Conservation (phyloP, 2,888 invertebrate genomes). For the Yponomeuta cagnagella region DNA sequence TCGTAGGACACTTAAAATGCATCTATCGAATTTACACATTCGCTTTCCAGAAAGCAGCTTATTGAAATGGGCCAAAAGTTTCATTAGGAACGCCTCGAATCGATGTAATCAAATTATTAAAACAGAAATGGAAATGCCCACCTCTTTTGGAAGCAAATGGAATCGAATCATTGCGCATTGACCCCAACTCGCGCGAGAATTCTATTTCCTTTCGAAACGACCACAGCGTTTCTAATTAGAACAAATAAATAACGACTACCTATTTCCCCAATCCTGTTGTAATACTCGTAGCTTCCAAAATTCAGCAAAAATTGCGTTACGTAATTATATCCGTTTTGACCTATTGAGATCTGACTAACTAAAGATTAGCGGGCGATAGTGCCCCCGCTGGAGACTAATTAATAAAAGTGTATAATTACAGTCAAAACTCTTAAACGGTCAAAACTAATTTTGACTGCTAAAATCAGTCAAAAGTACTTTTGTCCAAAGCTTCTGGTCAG, state of each 20-base stretch:
- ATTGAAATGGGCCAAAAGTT: neutral
- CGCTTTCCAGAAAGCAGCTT: neutral
- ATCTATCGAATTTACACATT: neutral
- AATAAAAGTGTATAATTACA: too few species aligned
- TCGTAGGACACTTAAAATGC: neutral
- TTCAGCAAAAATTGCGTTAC: too few species aligned
- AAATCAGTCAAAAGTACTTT: too few species aligned
- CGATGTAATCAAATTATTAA: neutral
- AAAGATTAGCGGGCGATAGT: too few species aligned
- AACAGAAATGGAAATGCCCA: constrained; percentile 6
- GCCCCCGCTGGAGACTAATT: too few species aligned
- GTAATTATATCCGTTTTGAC: too few species aligned
- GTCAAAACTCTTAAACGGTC: too few species aligned
- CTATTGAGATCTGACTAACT: too few species aligned
- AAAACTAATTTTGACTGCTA: too few species aligned
- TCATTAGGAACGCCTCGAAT: neutral
- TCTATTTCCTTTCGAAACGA: neutral
- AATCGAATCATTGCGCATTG: neutral
- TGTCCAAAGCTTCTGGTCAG: too few species aligned
- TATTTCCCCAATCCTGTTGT: too few species aligned
- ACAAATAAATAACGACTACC: neutral
- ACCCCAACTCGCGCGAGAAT: neutral
- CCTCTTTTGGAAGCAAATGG: neutral
- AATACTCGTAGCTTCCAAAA: too few species aligned
- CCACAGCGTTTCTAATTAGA: neutral